phyloP scores from a whole-genome alignment of 1,140 invertebrate species.

The Atta texana region DNA sequence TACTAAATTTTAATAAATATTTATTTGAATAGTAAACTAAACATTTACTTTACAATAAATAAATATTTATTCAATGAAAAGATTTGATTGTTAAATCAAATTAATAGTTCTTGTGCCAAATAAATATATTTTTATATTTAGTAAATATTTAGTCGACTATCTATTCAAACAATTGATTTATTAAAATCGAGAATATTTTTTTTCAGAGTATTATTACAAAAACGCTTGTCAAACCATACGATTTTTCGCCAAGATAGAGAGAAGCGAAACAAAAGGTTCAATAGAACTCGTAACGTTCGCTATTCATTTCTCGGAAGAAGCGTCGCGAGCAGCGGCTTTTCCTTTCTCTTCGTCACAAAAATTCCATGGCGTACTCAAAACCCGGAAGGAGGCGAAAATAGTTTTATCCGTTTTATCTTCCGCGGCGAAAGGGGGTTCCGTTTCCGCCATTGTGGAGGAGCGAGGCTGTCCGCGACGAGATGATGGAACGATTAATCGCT shows the following conservation, averaged over 20 bases:
- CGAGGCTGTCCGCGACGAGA: conserved; percentile 65
- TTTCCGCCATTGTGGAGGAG: conserved; percentile 73
- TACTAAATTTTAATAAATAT: no score
- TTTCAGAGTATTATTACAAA: background rate
- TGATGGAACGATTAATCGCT: conserved; percentile 56
- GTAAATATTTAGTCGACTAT: no score
- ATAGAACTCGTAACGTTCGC: conserved; percentile 20
- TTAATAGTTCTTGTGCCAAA: no score
- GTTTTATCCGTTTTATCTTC: conserved; percentile 61
- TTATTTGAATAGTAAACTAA: no score
- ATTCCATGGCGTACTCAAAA: conserved; percentile 29
- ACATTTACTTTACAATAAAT: no score
- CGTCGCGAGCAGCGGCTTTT: background rate
- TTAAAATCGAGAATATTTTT: no score
- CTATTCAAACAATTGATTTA: no score
- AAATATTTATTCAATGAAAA: no score
- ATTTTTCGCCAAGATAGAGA: conserved; percentile 3
- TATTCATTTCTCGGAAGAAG: conserved; percentile 17
- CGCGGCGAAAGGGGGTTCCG: conserved; percentile 45
- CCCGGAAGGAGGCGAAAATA: conserved; percentile 43
- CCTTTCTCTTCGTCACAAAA: conserved; percentile 18
- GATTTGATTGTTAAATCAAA: no score
- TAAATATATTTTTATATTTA: no score
- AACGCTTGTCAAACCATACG: background rate
- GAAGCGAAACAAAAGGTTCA: conserved; percentile 21